phyloP scores from a whole-genome alignment of 1,140 invertebrate genomes.

The Hydropsyche tenuis region DNA sequence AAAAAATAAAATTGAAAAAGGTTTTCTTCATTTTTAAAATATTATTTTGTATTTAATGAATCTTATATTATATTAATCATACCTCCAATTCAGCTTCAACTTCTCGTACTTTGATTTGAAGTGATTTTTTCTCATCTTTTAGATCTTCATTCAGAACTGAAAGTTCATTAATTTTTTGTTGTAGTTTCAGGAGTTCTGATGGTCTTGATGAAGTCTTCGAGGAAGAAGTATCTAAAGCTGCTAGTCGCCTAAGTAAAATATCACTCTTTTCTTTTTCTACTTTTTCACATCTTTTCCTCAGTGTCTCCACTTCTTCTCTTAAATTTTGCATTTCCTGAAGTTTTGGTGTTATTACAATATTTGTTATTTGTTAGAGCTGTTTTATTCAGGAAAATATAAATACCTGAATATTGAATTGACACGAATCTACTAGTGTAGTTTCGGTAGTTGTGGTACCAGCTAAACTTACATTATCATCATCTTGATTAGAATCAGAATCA shows the following conservation, averaged over 20 bases:
- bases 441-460: constrained; percentile 59
- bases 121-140: constrained; percentile 80
- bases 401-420: constrained; percentile 60
- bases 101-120: constrained; percentile 73
- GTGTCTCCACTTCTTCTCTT: constrained; percentile 71
- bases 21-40: too few relatives aligned
- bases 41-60: neutral
- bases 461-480: constrained; percentile 60
- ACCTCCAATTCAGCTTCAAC: constrained; percentile 72
- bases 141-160: constrained; percentile 79
- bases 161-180: constrained; percentile 84
- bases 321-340: constrained; percentile 69
- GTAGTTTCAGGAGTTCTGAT: constrained; percentile 74
- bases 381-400: too few relatives aligned
- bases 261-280: constrained; percentile 89
- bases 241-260: constrained; percentile 76
- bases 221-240: constrained; percentile 77
- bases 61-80: constrained; percentile 7
- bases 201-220: constrained; percentile 70
- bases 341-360: too few relatives aligned
- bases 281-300: constrained; percentile 76
- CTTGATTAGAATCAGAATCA: constrained; percentile 49
- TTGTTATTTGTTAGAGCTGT: too few relatives aligned
- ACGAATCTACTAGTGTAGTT: constrained; percentile 57
- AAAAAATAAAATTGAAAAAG: neutral